These are phyloP conservation scores for Plagiodera versicolora DNA, from an alignment of 2,888 invertebrate species.

Conservation along the genomic window DNA sequence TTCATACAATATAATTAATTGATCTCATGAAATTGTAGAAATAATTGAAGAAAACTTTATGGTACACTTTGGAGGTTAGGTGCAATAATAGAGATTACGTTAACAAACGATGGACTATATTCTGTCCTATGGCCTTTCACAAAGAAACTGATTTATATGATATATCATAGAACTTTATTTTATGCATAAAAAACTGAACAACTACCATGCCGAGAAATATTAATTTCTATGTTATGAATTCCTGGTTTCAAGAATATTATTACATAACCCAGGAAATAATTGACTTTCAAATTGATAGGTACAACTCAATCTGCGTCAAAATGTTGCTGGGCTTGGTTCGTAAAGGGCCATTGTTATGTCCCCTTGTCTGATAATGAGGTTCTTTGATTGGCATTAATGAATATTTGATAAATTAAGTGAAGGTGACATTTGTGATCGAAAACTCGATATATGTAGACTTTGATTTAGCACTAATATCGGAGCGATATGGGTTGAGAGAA, in stretches of 20 bases:
- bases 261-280: constrained; percentile 43
- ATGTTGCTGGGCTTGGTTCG: constrained; percentile 40
- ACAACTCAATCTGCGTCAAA: constrained; percentile 47
- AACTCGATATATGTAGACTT: constrained; percentile 2
- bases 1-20: too few relatives aligned
- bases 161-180: too few relatives aligned
- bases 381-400: constrained; percentile 36
- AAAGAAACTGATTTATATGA: too few relatives aligned
- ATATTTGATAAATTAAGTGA: constrained; percentile 40
- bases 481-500: not conserved
- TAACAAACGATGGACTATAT: too few relatives aligned
- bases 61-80: too few relatives aligned
- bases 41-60: too few relatives aligned
- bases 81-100: too few relatives aligned
- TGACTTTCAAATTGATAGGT: constrained; percentile 48
- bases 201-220: too few relatives aligned
- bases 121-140: too few relatives aligned
- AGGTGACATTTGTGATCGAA: constrained; percentile 16
- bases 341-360: constrained; percentile 31
- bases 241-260: constrained; percentile 41
- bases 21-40: too few relatives aligned
- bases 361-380: constrained; percentile 38
- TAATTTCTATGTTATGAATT: too few relatives aligned
- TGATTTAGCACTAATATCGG: not conserved
- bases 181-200: too few relatives aligned